Evolutionary conservation across 2,113 vertebrate species (phyloP).

Genomic region (Cavia porcellus): DNA sequence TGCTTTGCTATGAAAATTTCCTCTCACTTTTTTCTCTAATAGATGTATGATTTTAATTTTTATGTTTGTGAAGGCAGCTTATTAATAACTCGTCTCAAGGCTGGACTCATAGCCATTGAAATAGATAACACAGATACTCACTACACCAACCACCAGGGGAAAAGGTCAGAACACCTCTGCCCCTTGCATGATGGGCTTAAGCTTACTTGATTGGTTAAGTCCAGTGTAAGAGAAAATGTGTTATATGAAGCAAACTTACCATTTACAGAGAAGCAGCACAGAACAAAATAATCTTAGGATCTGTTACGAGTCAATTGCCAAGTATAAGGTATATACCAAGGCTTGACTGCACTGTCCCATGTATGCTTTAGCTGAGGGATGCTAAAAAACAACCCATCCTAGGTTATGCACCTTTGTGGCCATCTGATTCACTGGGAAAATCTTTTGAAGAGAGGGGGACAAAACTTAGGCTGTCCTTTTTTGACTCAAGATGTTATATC

Average conservation of each 20-base stretch:
- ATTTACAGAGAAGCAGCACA: neutral
- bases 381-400: neutral
- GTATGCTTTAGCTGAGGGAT: neutral
- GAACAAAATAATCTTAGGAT: neutral
- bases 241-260: neutral
- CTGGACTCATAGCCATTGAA: neutral
- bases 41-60: neutral
- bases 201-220: neutral
- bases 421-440: neutral
- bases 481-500: neutral
- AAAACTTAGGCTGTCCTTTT: neutral
- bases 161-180: neutral
- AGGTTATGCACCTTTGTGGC: neutral
- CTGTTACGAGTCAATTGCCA: neutral
- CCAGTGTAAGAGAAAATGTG: neutral
- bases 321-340: neutral
- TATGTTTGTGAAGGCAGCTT: neutral
- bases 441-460: neutral
- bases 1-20: neutral
- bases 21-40: neutral
- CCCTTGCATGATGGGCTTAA: neutral
- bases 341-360: neutral
- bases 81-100: neutral
- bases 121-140: neutral
- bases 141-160: neutral